These are phyloP conservation scores for Ectemnius continuus DNA, from an alignment of 2,888 invertebrate genomes.

Conservation along the genomic window DNA sequence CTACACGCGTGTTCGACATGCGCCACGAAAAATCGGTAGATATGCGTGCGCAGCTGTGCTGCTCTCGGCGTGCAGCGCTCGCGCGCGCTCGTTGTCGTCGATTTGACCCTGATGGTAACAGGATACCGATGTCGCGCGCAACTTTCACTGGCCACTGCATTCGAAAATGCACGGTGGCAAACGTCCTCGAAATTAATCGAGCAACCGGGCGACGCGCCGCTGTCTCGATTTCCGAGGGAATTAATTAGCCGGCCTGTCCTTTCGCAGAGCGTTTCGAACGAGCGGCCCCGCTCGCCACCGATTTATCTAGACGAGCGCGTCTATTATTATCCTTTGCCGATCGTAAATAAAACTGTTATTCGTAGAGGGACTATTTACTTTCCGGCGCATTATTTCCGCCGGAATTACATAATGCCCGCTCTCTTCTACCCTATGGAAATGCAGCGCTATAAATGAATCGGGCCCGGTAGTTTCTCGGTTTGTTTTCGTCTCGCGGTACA, in stretches of 20 bases:
- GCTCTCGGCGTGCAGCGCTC: not conserved
- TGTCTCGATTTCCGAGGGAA: too few relatives aligned
- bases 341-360: too few relatives aligned
- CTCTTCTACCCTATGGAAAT: too few relatives aligned
- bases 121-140: slow-evolving; percentile 50
- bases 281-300: too few relatives aligned
- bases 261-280: too few relatives aligned
- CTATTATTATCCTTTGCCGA: too few relatives aligned
- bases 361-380: too few relatives aligned
- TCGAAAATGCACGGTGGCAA: slow-evolving; percentile 48
- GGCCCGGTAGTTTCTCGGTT: not conserved
- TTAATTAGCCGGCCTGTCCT: too few relatives aligned
- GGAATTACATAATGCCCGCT: too few relatives aligned
- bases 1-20: not conserved
- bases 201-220: slow-evolving; percentile 19
- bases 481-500: not conserved
- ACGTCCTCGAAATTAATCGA: slow-evolving; percentile 46
- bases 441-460: slow-evolving; percentile 5
- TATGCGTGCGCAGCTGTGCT: not conserved
- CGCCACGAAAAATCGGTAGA: slow-evolving; percentile 6
- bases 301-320: too few relatives aligned
- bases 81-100: slow-evolving; percentile 11
- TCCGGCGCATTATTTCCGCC: too few relatives aligned
- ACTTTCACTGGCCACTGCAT: slow-evolving; percentile 49
- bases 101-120: slow-evolving; percentile 55